phyloP scores from a whole-genome alignment of 2,113 vertebrate genomes.

The Ancistrus triradiatus region DNA sequence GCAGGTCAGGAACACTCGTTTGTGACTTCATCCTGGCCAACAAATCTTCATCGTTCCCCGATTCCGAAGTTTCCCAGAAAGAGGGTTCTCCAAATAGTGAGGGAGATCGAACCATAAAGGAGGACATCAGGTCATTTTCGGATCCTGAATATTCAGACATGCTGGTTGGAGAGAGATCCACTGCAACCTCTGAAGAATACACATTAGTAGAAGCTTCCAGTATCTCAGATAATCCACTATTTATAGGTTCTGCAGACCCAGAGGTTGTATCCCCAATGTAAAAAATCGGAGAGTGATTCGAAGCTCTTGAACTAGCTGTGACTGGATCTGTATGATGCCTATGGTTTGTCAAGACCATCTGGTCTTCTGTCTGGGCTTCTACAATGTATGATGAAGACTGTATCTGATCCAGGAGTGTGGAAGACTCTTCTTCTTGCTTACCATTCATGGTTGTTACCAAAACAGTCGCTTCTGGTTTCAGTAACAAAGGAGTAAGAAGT shows the following conservation, averaged over 20 bases:
- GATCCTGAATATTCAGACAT: background rate
- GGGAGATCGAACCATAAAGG: background rate
- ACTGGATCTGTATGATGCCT: background rate
- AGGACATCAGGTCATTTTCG: background rate
- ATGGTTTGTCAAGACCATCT: background rate
- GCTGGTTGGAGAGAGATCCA: background rate
- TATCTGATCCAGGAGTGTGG: background rate
- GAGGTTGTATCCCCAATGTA: background rate
- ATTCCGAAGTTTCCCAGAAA: background rate
- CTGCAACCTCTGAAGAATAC: background rate
- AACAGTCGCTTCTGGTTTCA: background rate
- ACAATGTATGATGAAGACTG: background rate
- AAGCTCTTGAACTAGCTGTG: background rate
- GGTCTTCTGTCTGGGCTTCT: background rate
- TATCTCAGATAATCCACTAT: background rate
- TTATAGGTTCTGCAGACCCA: background rate
- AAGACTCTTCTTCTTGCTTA: background rate
- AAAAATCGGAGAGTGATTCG: background rate
- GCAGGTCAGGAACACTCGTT: conserved; percentile 1
- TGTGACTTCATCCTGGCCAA: background rate
- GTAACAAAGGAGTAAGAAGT: background rate
- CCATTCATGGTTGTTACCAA: background rate
- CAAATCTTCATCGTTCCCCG: background rate
- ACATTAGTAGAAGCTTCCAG: background rate
- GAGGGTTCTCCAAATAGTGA: too few species aligned